Percentiles rank a stretch among this genome's conserved stretches.
These are phyloP conservation scores for Tenualosa ilisha DNA, from an alignment of 2,797 vertebrate genomes.

Conservation along the genomic window DNA sequence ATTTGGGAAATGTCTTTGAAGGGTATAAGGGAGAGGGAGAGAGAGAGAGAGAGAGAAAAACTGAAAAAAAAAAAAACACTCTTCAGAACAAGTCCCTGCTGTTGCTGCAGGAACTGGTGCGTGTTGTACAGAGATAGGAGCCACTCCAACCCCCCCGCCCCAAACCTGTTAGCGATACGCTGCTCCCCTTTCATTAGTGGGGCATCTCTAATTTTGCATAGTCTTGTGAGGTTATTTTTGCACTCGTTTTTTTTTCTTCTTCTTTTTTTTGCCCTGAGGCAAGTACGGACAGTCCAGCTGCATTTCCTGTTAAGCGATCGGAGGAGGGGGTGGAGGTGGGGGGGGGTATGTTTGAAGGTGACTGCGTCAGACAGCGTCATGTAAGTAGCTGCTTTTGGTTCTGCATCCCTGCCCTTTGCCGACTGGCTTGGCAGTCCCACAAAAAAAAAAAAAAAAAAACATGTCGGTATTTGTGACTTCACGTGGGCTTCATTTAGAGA, in stretches of 20 bases:
- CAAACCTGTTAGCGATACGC: not conserved
- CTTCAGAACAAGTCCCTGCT: not conserved
- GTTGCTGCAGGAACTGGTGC: slow-evolving; percentile 1
- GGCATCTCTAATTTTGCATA: slow-evolving; percentile 49
- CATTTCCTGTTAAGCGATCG: not conserved
- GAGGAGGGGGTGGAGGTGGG: not conserved
- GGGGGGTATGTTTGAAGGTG: not conserved
- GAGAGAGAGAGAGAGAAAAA: too few species aligned
- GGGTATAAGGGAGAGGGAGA: not conserved
- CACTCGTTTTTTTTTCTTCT: slow-evolving; percentile 33
- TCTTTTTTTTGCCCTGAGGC: slow-evolving; percentile 42
- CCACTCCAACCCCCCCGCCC: not conserved
- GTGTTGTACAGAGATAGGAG: slow-evolving; percentile 7
- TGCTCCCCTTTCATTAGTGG: slow-evolving; percentile 34
- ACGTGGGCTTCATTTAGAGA: too few species aligned
- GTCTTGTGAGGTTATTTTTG: slow-evolving; percentile 50
- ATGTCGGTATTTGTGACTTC: not conserved
- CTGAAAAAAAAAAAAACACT: not conserved
- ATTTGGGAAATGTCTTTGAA: slow-evolving; percentile 7
- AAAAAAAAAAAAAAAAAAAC: not conserved
- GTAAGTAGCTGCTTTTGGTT: not conserved
- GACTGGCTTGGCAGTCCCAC: not conserved
- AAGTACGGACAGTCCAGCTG: not conserved
- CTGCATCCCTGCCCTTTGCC: not conserved
- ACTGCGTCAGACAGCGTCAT: slow-evolving; percentile 9